Base-by-base conservation (phyloP, 2,797 vertebrate species). In the Anolis apletophallus region DNA sequence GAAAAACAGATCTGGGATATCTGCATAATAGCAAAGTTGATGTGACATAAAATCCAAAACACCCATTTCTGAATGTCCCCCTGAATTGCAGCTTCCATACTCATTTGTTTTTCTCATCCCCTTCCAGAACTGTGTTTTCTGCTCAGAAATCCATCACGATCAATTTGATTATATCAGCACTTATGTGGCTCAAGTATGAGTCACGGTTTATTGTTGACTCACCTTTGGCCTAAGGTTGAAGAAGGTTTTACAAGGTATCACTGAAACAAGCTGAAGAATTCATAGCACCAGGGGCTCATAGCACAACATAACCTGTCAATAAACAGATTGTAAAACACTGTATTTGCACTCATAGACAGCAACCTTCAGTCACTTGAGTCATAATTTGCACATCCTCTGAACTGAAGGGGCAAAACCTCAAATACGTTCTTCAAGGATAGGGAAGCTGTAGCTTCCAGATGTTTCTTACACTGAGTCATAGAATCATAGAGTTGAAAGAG, bases 151-250 rank as follows among this genome's bases (percentile, higher is more conserved):
- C 76, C 72, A 57, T 57, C 71, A 59, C 73, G 82, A 57, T 40
- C 81, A 84, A 85, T 88, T 88, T 88, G 52, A 83, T 75, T 26
- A 82, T 5, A 84, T 90, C 89, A 91, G 88, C 55, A 87, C 54
- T 67, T 83, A 64, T 23, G 74, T 81, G 36, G 80, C 90, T 89
- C 89, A 76, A 85, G 89, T 68, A 90, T 92, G 93, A 94, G 88
- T 91, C 92, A 86, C 3, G 36, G 86, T 50, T 46, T 0, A 36
- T 85, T 2, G 71, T 81, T 12, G 85, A 81, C 80, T 90, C 92
- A 93, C 90, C 91, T 90, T 92, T 89, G 90, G 82, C 90, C 87
- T 0, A 19, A 64, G 83, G 89, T 57, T 82, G 84, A 3, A 0
- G 14, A 82, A 34, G 73, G 32, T 34, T 80, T 71, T 86, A 21